Evolutionary conservation across 1,140 invertebrate species (phyloP).

Genomic region (Polyergus mexicanus): DNA sequence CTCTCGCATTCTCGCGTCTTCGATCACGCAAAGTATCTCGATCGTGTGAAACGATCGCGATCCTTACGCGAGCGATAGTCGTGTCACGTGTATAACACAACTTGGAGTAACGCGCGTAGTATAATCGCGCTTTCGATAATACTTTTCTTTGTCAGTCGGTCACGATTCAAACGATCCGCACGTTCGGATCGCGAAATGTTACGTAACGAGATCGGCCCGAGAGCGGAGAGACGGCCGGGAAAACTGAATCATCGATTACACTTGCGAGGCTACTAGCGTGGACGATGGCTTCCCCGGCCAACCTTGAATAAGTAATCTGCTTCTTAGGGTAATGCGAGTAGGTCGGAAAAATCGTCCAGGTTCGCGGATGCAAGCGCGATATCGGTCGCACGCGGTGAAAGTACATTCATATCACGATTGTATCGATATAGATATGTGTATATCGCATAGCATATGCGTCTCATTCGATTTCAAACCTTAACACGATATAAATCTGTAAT

Average conservation of each 20-base stretch:
- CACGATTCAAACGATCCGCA: conserved; percentile 55
- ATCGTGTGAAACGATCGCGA: too few relatives aligned
- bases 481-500: not conserved
- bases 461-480: too few relatives aligned
- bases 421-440: not conserved
- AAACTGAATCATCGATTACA: conserved; percentile 77
- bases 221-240: not conserved
- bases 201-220: conserved; percentile 60
- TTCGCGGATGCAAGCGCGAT: not conserved
- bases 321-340: conserved; percentile 38
- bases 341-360: conserved; percentile 9
- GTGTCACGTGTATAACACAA: not conserved
- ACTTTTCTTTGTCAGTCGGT: conserved; percentile 42
- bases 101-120: not conserved
- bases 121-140: conserved; percentile 41
- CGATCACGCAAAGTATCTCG: not conserved
- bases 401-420: not conserved
- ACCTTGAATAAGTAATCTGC: conserved; percentile 73
- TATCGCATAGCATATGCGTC: too few relatives aligned
- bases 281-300: conserved; percentile 72
- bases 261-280: conserved; percentile 69
- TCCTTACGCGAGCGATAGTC: too few relatives aligned
- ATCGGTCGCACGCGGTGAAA: conserved; percentile 46
- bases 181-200: conserved; percentile 36
- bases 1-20: not conserved